Evolutionary conservation across 2,113 vertebrate species (phyloP).

Genomic region (Enhydra lutris): DNA sequence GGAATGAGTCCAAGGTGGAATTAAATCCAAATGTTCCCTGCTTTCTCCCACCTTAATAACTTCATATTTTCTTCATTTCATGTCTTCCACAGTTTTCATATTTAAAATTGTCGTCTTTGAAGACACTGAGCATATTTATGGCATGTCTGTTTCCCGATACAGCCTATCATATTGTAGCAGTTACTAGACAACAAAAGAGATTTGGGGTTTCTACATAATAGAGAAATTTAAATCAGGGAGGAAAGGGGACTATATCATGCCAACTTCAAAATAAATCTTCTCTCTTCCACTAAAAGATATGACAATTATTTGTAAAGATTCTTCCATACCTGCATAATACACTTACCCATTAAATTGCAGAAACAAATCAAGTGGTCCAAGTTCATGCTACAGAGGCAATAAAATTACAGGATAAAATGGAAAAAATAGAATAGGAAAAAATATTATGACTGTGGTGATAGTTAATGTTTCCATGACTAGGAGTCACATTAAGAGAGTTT

Average conservation of each 20-base stretch:
- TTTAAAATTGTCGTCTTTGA: slow-evolving; percentile 65
- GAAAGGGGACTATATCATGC: background rate
- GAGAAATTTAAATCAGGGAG: slow-evolving; percentile 50
- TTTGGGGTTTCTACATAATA: slow-evolving; percentile 45
- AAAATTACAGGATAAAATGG: background rate
- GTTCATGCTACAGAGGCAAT: background rate
- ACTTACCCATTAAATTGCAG: background rate
- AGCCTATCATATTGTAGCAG: slow-evolving; percentile 38
- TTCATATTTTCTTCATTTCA: slow-evolving; percentile 61
- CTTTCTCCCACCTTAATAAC: slow-evolving; percentile 66
- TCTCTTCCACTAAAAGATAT: slow-evolving; percentile 14
- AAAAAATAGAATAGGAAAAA: background rate
- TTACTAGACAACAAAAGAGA: slow-evolving; percentile 37
- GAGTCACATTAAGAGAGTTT: background rate
- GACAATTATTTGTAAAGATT: slow-evolving; percentile 23
- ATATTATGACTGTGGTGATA: background rate
- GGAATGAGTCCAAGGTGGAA: slow-evolving; percentile 66
- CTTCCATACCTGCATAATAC: background rate
- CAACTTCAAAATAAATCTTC: slow-evolving; percentile 57
- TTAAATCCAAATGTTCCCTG: slow-evolving; percentile 75
- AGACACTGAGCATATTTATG: slow-evolving; percentile 47
- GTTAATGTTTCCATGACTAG: background rate
- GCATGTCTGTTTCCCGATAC: slow-evolving; percentile 53
- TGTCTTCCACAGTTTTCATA: background rate
- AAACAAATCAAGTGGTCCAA: background rate